These are phyloP conservation scores for Trogon surrucura DNA, from an alignment of 2,113 vertebrate genomes.

Conservation along the genomic window DNA sequence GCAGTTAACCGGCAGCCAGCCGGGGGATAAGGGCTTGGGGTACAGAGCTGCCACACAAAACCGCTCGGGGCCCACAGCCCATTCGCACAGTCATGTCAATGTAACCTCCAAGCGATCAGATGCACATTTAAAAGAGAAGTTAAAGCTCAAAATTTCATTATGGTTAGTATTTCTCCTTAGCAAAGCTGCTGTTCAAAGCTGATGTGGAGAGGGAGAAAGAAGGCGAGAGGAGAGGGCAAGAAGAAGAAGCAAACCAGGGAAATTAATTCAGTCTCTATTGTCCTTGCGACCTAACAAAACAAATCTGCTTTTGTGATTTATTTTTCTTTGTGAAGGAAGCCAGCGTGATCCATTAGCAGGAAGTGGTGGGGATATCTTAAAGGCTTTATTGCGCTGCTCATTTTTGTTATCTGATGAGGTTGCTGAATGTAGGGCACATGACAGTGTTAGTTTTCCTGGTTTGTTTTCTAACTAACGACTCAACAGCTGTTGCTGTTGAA, in stretches of 20 bases:
- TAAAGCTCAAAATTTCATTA: background rate
- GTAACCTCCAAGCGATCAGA: background rate
- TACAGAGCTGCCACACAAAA: background rate
- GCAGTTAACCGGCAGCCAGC: background rate
- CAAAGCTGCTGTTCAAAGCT: background rate
- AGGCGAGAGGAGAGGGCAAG: background rate
- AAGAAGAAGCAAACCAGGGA: background rate
- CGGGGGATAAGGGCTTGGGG: background rate
- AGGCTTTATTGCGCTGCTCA: conserved; percentile 36
- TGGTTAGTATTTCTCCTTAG: background rate
- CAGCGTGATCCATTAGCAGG: conserved; percentile 65
- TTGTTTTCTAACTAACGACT: conserved; percentile 51
- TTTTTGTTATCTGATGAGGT: conserved; percentile 76
- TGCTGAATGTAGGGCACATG: conserved; percentile 64
- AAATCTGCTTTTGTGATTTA: conserved; percentile 49
- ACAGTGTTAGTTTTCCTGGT: conserved; percentile 62
- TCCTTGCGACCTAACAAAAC: background rate
- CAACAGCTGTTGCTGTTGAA: conserved; percentile 27
- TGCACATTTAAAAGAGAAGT: background rate
- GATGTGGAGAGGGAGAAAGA: background rate
- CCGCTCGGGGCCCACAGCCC: background rate
- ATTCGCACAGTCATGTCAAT: background rate
- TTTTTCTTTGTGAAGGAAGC: conserved; percentile 54
- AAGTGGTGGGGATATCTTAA: conserved; percentile 71
- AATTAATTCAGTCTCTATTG: background rate